Evolutionary conservation across 2,888 invertebrate genomes (phyloP).

Genomic region (Tridacna crocea): DNA sequence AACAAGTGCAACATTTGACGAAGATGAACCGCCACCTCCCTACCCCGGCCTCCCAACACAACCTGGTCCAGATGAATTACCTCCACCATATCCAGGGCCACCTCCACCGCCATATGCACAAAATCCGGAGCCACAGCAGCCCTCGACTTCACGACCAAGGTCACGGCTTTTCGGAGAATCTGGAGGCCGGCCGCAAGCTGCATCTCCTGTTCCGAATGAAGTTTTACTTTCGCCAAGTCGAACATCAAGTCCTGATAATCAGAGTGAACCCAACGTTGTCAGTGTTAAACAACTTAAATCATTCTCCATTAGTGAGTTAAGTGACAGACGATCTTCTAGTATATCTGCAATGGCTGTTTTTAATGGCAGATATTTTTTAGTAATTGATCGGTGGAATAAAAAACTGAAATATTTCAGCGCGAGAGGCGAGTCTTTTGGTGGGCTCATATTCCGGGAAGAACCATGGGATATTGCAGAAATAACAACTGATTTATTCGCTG

Average conservation of each 20-base stretch:
- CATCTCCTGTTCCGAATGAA: slow-evolving; percentile 12
- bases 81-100: slow-evolving; percentile 58
- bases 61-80: slow-evolving; percentile 43
- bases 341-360: slow-evolving; percentile 49
- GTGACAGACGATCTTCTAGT: slow-evolving; percentile 49
- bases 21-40: slow-evolving; percentile 60
- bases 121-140: slow-evolving; percentile 39
- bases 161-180: background rate
- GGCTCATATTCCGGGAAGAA: slow-evolving; percentile 56
- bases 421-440: slow-evolving; percentile 49
- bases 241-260: background rate
- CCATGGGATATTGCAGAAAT: slow-evolving; percentile 60
- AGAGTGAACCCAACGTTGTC: slow-evolving; percentile 6
- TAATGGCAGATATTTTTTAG: slow-evolving; percentile 41
- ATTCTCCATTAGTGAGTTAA: slow-evolving; percentile 48
- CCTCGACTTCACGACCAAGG: slow-evolving; percentile 1
- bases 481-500: slow-evolving; percentile 43
- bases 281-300: slow-evolving; percentile 35
- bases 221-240: slow-evolving; percentile 1
- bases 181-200: background rate
- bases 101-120: slow-evolving; percentile 58
- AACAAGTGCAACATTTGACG: background rate
- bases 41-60: slow-evolving; percentile 46
- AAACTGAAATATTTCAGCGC: slow-evolving; percentile 58
- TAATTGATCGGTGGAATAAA: slow-evolving; percentile 60